phyloP scores from a whole-genome alignment of 92 coral and sea anemone genomes.

The Zoanthus sociatus region DNA sequence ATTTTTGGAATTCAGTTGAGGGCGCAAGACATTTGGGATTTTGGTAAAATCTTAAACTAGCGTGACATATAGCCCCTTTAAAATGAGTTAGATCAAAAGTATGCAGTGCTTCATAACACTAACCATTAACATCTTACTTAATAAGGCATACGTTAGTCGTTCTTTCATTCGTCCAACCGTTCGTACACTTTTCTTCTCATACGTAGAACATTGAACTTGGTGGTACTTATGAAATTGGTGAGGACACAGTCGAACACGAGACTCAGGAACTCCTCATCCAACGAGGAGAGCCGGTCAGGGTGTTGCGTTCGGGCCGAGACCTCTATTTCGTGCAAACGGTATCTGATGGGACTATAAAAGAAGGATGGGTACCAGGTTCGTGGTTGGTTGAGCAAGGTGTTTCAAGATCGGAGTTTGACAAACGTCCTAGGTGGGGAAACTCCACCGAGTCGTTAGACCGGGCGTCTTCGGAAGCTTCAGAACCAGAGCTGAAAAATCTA shows the following conservation, averaged over 20 bases:
- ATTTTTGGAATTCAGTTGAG: too few relatives aligned
- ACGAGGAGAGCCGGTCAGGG: conserved; percentile 87
- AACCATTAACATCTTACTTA: not conserved
- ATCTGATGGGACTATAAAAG: conserved; percentile 68
- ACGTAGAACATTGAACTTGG: conserved; percentile 84
- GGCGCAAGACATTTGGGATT: too few relatives aligned
- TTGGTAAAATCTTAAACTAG: too few relatives aligned
- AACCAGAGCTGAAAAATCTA: conserved; percentile 81
- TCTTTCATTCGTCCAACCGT: conserved; percentile 38
- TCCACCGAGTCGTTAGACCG: conserved; percentile 66
- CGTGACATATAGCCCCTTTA: too few relatives aligned
- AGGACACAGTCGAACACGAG: conserved; percentile 80
- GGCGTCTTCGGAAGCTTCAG: conserved; percentile 86
- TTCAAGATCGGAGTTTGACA: conserved; percentile 47
- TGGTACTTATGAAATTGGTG: conserved; percentile 84
- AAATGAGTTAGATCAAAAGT: not conserved
- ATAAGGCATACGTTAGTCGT: not conserved
- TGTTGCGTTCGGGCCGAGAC: conserved; percentile 93
- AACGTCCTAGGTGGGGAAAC: conserved; percentile 51
- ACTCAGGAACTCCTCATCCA: conserved; percentile 80
- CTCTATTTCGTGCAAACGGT: conserved; percentile 91
- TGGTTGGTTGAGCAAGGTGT: conserved; percentile 82
- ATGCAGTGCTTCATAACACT: not conserved
- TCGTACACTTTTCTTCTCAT: conserved; percentile 40
- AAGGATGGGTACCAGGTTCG: conserved; percentile 92